phyloP scores from a whole-genome alignment of 2,888 invertebrate species.

The Drosophila longiperda region DNA sequence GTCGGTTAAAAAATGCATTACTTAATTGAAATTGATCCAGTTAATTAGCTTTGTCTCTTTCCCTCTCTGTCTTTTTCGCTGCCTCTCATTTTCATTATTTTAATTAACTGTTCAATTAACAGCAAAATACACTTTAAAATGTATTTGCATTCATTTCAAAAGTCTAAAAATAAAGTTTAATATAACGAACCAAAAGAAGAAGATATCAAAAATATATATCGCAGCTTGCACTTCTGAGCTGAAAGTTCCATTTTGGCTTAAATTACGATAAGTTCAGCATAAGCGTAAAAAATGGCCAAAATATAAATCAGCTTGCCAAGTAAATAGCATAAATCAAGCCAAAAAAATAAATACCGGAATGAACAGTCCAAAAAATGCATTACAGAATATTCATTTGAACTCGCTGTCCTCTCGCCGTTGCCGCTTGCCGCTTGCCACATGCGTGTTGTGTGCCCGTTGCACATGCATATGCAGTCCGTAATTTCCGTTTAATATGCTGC shows the following conservation, averaged over 20 bases:
- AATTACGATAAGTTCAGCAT: not conserved
- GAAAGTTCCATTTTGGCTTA: not conserved
- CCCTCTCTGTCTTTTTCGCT: not conserved
- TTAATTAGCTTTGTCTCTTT: not conserved
- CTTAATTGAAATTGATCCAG: slow-evolving; percentile 4
- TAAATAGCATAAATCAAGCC: slow-evolving; percentile 35
- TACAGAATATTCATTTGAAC: not conserved
- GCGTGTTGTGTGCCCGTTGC: slow-evolving; percentile 18
- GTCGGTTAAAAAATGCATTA: slow-evolving; percentile 1
- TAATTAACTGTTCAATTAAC: not conserved
- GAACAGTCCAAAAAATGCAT: not conserved
- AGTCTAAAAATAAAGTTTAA: not conserved
- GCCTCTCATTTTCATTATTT: not conserved
- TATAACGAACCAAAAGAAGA: not conserved
- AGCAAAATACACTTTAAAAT: not conserved
- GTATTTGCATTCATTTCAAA: not conserved
- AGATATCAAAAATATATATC: not conserved
- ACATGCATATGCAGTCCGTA: slow-evolving; percentile 52
- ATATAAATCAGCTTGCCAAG: slow-evolving; percentile 11
- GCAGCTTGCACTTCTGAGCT: not conserved
- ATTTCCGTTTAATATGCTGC: slow-evolving; percentile 70
- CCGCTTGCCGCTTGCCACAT: slow-evolving; percentile 10
- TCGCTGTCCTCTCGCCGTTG: not conserved
- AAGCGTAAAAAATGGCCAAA: slow-evolving; percentile 1
- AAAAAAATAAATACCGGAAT: not conserved